Percentiles rank a stretch among this genome's conserved stretches.
These are phyloP conservation scores for Trichacis sp. DNA, from an alignment of 2,888 invertebrate genomes.

Conservation along the genomic window DNA sequence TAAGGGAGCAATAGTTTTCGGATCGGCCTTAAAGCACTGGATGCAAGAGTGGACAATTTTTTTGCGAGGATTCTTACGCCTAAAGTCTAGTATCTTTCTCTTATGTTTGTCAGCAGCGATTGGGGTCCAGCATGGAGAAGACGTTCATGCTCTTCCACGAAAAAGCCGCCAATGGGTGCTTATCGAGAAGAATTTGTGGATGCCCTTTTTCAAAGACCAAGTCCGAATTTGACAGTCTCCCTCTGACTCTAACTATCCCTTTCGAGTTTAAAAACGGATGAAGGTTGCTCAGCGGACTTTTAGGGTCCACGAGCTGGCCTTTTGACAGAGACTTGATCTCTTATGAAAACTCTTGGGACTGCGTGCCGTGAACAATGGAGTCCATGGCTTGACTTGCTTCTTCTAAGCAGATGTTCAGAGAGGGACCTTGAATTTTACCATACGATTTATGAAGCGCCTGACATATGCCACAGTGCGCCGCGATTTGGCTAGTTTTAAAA, in stretches of 20 bases:
- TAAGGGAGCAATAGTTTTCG: constrained; percentile 17
- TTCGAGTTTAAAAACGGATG: too few species aligned
- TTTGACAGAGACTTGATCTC: too few species aligned
- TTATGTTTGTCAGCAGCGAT: constrained; percentile 34
- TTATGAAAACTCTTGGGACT: too few species aligned
- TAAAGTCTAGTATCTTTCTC: constrained; percentile 43
- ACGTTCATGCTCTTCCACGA: constrained; percentile 18
- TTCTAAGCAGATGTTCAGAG: too few species aligned
- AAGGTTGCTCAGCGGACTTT: too few species aligned
- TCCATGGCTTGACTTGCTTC: too few species aligned
- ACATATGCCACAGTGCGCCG: too few species aligned
- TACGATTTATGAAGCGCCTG: too few species aligned
- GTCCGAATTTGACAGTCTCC: neutral
- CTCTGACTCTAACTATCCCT: constrained; percentile 13
- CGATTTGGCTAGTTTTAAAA: too few species aligned
- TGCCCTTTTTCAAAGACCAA: neutral
- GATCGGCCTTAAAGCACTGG: constrained; percentile 36
- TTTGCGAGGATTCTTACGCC: constrained; percentile 31
- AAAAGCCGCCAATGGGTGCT: constrained; percentile 4
- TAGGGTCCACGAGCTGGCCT: too few species aligned
- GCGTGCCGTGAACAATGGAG: too few species aligned
- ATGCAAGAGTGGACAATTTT: constrained; percentile 36
- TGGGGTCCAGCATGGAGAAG: constrained; percentile 40
- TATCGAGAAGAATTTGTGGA: neutral
- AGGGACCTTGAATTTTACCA: too few species aligned